A percentile compares a stretch with the other conserved stretches of the same genome.
These are phyloP conservation scores for Crenichthys baileyi DNA, from an alignment of 2,797 vertebrate species.

Conservation along the genomic window DNA sequence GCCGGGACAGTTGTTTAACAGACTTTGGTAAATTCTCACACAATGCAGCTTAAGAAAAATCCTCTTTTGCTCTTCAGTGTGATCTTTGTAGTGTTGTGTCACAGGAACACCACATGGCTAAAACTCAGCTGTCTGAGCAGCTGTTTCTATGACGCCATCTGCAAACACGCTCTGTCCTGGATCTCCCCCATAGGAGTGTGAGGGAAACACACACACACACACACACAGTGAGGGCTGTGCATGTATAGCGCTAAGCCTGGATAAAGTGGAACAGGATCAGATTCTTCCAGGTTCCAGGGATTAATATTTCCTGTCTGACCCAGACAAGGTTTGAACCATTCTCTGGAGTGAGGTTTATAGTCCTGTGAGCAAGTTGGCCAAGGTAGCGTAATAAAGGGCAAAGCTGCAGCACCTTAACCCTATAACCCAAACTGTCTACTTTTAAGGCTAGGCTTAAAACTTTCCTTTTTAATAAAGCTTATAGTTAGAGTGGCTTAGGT, in stretches of 20 bases:
- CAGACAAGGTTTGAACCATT: slow-evolving; percentile 45
- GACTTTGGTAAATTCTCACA: not conserved
- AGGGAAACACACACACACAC: slow-evolving; percentile 36
- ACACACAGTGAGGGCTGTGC: slow-evolving; percentile 15
- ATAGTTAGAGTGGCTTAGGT: too few relatives aligned
- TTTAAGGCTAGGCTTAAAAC: too few relatives aligned
- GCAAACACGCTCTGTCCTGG: slow-evolving; percentile 37
- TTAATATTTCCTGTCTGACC: slow-evolving; percentile 59
- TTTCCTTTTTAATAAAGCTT: too few relatives aligned
- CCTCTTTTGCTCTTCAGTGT: slow-evolving; percentile 9
- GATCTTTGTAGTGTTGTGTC: slow-evolving; percentile 44
- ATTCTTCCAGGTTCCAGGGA: slow-evolving; percentile 38
- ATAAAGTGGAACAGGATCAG: slow-evolving; percentile 24
- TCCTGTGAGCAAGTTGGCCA: slow-evolving; percentile 40
- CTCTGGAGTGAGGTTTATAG: slow-evolving; percentile 20
- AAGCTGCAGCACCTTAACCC: slow-evolving; percentile 5
- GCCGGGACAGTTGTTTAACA: not conserved
- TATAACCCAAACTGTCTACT: too few relatives aligned
- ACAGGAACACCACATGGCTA: slow-evolving; percentile 54
- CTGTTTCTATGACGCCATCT: slow-evolving; percentile 67
- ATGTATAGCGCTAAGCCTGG: not conserved
- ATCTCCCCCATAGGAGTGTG: slow-evolving; percentile 45
- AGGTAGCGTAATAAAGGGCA: slow-evolving; percentile 35
- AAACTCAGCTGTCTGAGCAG: slow-evolving; percentile 74
- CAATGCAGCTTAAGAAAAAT: slow-evolving; percentile 6